A percentile compares a stretch with the other conserved stretches of the same genome.
These are phyloP conservation scores for Ciconia maguari DNA, from an alignment of 2,113 vertebrate species.

Conservation along the genomic window DNA sequence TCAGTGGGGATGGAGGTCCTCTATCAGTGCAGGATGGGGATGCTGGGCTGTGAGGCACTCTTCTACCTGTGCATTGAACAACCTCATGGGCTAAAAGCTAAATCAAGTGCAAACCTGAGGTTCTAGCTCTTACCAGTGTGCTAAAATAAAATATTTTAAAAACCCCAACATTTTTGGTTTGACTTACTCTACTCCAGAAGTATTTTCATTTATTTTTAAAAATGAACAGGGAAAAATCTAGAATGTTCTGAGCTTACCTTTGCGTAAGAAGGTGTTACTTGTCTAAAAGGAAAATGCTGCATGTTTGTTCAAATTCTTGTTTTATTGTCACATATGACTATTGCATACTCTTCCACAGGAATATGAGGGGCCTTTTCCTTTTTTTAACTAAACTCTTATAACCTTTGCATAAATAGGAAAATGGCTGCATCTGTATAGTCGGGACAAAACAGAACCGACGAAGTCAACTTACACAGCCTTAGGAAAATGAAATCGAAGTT, in stretches of 20 bases:
- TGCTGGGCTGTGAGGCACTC: not conserved
- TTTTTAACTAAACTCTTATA: not conserved
- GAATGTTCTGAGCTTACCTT: not conserved
- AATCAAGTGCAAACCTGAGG: not conserved
- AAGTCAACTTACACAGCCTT: not conserved
- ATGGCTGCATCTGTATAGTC: not conserved
- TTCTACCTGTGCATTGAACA: not conserved
- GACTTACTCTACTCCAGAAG: not conserved
- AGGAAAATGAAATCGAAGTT: not conserved
- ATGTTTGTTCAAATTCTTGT: not conserved
- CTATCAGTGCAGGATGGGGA: not conserved
- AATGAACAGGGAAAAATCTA: not conserved
- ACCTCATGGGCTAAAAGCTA: not conserved
- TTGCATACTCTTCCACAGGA: rapidly evolving
- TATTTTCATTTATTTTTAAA: not conserved
- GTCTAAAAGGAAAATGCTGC: not conserved
- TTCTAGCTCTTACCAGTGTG: not conserved
- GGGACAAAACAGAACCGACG: not conserved
- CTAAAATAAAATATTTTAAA: not conserved
- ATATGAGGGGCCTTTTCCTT: not conserved
- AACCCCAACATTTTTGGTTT: rapidly evolving
- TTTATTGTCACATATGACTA: not conserved
- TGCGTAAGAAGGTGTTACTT: not conserved
- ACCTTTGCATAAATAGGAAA: not conserved
- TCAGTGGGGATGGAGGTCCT: not conserved